A percentile compares a stretch with the other conserved stretches of the same genome.
These are phyloP conservation scores for Ptychodera flava DNA, from an alignment of 35 echinoderm and acorn worm genomes.

Conservation along the genomic window DNA sequence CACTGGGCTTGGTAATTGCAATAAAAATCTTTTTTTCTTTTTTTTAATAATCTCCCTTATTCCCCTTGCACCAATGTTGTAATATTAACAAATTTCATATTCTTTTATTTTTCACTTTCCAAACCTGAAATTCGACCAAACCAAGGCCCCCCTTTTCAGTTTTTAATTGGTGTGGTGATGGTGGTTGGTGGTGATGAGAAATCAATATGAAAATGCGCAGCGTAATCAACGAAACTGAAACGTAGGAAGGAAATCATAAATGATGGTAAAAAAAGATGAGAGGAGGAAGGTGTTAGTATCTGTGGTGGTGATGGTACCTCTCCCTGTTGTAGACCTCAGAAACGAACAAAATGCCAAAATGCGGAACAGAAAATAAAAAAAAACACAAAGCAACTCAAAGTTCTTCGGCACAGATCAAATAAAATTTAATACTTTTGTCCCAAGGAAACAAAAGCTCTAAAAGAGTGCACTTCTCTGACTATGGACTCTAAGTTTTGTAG, in stretches of 20 bases:
- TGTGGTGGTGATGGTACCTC: not conserved
- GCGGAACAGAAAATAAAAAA: not conserved
- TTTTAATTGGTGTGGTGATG: not conserved
- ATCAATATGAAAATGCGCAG: not conserved
- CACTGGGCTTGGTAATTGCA: not conserved
- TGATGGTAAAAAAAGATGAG: not conserved
- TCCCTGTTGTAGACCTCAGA: not conserved
- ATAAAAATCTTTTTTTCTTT: not conserved
- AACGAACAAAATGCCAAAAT: not conserved
- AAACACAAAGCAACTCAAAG: slow-evolving; percentile 1
- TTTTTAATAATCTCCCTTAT: not conserved
- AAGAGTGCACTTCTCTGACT: not conserved
- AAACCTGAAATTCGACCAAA: not conserved
- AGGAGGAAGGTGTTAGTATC: not conserved
- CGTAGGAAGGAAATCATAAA: not conserved
- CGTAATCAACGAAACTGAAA: not conserved
- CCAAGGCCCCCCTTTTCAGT: not conserved
- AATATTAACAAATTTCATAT: too few relatives aligned
- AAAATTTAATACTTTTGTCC: not conserved
- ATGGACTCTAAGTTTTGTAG: not conserved
- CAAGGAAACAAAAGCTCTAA: not conserved
- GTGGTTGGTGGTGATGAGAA: not conserved
- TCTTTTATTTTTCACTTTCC: not conserved
- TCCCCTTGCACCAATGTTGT: not conserved
- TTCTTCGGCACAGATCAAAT: not conserved